A percentile compares a stretch with the other conserved stretches of the same genome.
Evolutionary conservation across 2,113 vertebrate genomes (phyloP).

Genomic region (Paratilapia polleni): DNA sequence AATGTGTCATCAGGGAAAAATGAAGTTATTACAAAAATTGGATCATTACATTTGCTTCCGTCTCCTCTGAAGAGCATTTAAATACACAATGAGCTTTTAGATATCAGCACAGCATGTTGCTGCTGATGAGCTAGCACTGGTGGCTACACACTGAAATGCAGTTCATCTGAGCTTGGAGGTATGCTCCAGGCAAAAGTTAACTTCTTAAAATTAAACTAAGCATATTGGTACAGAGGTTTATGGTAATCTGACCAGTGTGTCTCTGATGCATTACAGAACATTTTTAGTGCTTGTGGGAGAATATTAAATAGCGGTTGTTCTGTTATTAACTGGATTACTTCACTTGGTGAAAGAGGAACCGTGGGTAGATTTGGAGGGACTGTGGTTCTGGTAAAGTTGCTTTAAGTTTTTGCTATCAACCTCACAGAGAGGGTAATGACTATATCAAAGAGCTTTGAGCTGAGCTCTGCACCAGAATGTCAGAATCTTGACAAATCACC

Average conservation of each 20-base stretch:
- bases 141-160: conserved; percentile 64
- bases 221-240: conserved; percentile 79
- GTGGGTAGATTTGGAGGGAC: conserved; percentile 33
- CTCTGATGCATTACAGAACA: conserved; percentile 65
- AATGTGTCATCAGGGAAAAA: conserved; percentile 61
- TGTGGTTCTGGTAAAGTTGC: conserved; percentile 42
- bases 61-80: conserved; percentile 72
- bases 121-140: conserved; percentile 40
- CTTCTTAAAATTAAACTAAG: conserved; percentile 82
- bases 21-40: conserved; percentile 66
- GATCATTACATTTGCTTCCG: conserved; percentile 67
- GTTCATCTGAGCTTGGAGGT: conserved; percentile 74
- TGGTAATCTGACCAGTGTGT: conserved; percentile 76
- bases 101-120: conserved; percentile 42
- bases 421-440: conserved; percentile 56
- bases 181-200: conserved; percentile 80
- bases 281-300: conserved; percentile 58
- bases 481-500: conserved; percentile 67
- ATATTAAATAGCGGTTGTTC: conserved; percentile 69
- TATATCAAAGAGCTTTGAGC: conserved; percentile 59
- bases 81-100: conserved; percentile 70
- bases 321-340: conserved; percentile 67
- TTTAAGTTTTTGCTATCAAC: conserved; percentile 50
- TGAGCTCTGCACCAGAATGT: conserved; percentile 48
- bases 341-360: conserved; percentile 47